Evolutionary conservation across 2,113 vertebrate genomes (phyloP).

Genomic region (Suncus etruscus): DNA sequence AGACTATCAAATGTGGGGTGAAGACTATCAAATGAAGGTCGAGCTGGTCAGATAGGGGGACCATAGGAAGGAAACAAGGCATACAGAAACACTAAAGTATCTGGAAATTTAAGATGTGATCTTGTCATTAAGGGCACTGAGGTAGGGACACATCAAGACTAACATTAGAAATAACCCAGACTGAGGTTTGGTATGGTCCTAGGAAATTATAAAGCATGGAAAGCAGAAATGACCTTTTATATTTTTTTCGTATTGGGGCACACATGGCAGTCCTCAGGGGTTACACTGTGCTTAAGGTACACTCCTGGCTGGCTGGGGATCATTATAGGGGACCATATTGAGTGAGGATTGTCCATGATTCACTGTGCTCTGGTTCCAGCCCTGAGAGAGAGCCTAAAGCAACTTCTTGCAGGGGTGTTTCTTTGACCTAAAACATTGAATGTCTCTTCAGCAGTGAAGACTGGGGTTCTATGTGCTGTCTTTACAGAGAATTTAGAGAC

Average conservation of each 20-base stretch:
- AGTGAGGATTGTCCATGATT: too few species aligned
- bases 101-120: neutral
- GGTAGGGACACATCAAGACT: neutral
- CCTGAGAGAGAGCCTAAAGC: neutral
- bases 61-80: too few species aligned
- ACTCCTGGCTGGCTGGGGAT: too few species aligned
- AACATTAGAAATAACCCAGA: neutral
- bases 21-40: too few species aligned
- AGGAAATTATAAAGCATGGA: too few species aligned
- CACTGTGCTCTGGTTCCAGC: neutral
- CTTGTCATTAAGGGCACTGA: neutral
- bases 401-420: neutral
- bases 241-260: too few species aligned
- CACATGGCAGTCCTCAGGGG: too few species aligned
- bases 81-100: neutral
- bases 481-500: neutral
- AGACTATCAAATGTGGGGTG: too few species aligned
- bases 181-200: rapidly evolving
- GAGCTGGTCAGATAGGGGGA: too few species aligned
- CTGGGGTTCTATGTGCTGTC: rapidly evolving
- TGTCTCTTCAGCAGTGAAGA: neutral
- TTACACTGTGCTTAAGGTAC: too few species aligned
- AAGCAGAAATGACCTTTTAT: too few species aligned
- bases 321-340: too few species aligned
- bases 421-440: neutral